Conservation (phyloP, 2,797 vertebrate species). For the Morus bassanus region DNA sequence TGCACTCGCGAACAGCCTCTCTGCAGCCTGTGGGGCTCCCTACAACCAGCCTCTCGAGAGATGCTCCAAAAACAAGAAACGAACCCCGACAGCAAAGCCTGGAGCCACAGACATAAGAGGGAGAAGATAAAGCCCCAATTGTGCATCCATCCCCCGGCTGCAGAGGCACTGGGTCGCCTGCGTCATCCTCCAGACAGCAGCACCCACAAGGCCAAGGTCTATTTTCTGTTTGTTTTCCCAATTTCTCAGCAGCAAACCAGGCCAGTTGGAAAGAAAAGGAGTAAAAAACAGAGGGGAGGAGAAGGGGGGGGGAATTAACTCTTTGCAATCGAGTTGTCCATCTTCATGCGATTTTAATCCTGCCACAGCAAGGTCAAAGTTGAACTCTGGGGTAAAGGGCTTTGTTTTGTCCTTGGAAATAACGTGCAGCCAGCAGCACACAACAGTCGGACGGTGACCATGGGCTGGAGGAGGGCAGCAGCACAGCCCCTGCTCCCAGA, state of each 20-base stretch:
- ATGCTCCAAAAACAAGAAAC: fast-evolving
- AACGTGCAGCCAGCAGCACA: background rate
- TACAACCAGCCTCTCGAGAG: fast-evolving
- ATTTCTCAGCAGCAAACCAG: conserved; percentile 46
- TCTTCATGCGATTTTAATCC: conserved; percentile 18
- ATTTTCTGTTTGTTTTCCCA: conserved; percentile 5
- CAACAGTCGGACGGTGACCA: fast-evolving
- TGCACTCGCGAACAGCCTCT: background rate
- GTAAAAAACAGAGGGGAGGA: background rate
- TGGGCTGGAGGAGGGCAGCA: background rate
- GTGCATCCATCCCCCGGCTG: background rate
- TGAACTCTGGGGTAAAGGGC: conserved; percentile 12
- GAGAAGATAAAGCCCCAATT: background rate
- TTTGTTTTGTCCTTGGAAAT: conserved; percentile 20
- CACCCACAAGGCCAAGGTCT: background rate
- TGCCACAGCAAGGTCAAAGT: conserved; percentile 35
- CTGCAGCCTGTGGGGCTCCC: fast-evolving
- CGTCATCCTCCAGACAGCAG: background rate
- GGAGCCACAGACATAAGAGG: fast-evolving
- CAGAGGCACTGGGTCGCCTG: background rate
- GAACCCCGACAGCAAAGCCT: fast-evolving
- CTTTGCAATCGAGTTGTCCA: conserved; percentile 8
- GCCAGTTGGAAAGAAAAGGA: conserved; percentile 47
- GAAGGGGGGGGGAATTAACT: background rate
- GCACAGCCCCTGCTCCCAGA: background rate